Conservation (phyloP, 2,888 invertebrate species). For the Amphipyra berbera region DNA sequence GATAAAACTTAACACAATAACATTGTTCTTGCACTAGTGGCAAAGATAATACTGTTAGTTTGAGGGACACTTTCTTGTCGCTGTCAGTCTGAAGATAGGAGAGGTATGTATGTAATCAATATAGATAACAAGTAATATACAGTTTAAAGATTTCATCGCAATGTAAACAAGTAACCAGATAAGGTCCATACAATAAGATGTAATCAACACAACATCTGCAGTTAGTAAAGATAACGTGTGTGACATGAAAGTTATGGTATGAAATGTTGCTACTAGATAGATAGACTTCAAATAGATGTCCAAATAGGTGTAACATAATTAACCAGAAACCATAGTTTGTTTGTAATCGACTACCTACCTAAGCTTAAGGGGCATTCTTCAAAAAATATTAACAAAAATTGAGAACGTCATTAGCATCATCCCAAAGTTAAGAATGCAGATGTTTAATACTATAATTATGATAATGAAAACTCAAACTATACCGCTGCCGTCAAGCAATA, state of each 20-base stretch:
- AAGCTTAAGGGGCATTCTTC: no score
- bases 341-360: no score
- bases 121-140: slow-evolving; percentile 84
- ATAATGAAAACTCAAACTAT: no score
- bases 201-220: slow-evolving; percentile 53
- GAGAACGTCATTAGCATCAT: no score
- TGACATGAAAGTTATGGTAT: slow-evolving; percentile 8
- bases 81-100: slow-evolving; percentile 79
- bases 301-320: no score
- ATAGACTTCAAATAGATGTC: no score
- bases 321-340: no score
- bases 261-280: neutral
- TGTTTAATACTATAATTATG: no score
- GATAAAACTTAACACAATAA: slow-evolving; percentile 62
- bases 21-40: slow-evolving; percentile 71
- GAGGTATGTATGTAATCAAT: slow-evolving; percentile 85
- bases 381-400: no score
- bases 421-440: no score
- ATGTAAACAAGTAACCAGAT: slow-evolving; percentile 74
- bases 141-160: slow-evolving; percentile 78
- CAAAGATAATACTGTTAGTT: slow-evolving; percentile 80
- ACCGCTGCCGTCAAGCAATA: no score
- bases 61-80: slow-evolving; percentile 80
- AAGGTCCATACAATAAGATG: slow-evolving; percentile 61
- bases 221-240: slow-evolving; percentile 36